phyloP scores from a whole-genome alignment of 1,140 invertebrate genomes.

The Drosophila carrolli region DNA sequence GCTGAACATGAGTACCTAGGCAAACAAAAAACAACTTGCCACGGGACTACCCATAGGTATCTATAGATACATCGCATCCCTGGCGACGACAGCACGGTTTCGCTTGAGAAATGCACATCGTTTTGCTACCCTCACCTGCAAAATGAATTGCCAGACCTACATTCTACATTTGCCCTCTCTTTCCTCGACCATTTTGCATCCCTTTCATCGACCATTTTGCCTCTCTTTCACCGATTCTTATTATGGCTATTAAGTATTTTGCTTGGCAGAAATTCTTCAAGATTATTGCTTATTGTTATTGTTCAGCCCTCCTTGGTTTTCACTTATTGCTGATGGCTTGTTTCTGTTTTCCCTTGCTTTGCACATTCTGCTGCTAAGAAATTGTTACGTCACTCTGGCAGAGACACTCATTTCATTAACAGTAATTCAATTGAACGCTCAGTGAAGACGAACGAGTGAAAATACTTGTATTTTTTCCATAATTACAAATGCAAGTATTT shows the following conservation, averaged over 20 bases:
- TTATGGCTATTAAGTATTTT: slow-evolving; percentile 51
- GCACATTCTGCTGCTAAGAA: neutral
- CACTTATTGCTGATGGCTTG: slow-evolving; percentile 15
- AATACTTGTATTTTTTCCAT: slow-evolving; percentile 31
- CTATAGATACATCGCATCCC: slow-evolving; percentile 20
- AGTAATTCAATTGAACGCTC: slow-evolving; percentile 33
- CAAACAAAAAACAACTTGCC: neutral
- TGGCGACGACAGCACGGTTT: slow-evolving; percentile 17
- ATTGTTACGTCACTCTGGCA: slow-evolving; percentile 30
- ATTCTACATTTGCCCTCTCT: slow-evolving; percentile 3
- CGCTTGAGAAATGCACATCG: slow-evolving; percentile 24
- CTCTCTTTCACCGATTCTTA: slow-evolving; percentile 3
- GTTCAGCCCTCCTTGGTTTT: slow-evolving; percentile 27
- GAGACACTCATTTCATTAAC: slow-evolving; percentile 47
- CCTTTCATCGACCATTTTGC: slow-evolving; percentile 1
- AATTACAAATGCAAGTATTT: slow-evolving; percentile 58
- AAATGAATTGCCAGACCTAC: slow-evolving; percentile 25
- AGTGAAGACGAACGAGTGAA: slow-evolving; percentile 3
- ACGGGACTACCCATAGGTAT: neutral
- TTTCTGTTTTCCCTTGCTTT: slow-evolving; percentile 5
- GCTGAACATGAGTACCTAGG: too few relatives aligned
- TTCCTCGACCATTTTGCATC: neutral
- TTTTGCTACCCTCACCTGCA: slow-evolving; percentile 25
- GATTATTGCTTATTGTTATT: slow-evolving; percentile 42
- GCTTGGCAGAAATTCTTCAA: slow-evolving; percentile 23